Evolutionary conservation across 1,140 invertebrate genomes (phyloP).

Genomic region (Aphis gossypii): DNA sequence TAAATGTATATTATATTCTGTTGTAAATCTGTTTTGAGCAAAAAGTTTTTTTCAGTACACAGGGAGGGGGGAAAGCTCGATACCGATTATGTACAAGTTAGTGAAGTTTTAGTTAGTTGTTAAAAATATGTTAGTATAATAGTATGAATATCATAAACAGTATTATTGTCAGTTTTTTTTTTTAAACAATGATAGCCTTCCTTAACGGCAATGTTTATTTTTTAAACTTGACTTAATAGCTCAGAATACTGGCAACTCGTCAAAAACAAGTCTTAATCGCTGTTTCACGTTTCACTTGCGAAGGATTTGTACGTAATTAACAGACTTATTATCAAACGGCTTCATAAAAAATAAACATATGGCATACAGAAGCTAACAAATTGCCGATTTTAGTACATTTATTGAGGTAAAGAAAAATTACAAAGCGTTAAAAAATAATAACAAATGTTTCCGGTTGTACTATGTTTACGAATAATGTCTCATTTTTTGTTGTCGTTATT

Average conservation of each 20-base stretch:
- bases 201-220: not conserved
- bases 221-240: not conserved
- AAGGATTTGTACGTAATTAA: not conserved
- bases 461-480: not conserved
- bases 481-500: not conserved
- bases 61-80: not conserved
- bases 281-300: not conserved
- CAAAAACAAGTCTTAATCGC: not conserved
- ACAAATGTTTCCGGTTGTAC: not conserved
- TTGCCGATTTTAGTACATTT: not conserved
- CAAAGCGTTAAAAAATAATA: not conserved
- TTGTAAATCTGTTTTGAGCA: slow-evolving; percentile 24
- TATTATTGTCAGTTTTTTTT: not conserved
- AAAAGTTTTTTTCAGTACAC: not conserved
- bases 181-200: not conserved
- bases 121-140: slow-evolving; percentile 36
- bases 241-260: not conserved
- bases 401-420: not conserved
- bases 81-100: not conserved
- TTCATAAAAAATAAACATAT: not conserved
- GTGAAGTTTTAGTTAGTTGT: not conserved
- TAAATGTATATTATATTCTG: slow-evolving; percentile 3
- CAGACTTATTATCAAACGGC: not conserved
- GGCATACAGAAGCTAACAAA: not conserved
- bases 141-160: slow-evolving; percentile 17